Evolutionary conservation across 1,140 invertebrate species (phyloP).

Genomic region (Latrodectus geometricus): DNA sequence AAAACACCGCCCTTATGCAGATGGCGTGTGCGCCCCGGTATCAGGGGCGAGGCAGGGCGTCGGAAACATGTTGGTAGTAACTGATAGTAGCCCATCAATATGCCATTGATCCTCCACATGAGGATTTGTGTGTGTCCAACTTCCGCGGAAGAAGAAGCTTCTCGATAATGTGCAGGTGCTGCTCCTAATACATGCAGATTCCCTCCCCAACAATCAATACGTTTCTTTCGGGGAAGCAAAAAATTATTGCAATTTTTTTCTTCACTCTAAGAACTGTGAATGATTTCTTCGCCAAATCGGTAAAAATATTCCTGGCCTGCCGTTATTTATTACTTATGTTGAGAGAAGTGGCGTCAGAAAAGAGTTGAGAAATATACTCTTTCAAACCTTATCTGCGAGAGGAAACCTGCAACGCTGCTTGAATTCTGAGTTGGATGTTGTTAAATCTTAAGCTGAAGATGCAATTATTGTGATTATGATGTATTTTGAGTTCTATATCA

Average conservation of each 20-base stretch:
- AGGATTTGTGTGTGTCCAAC: constrained; percentile 52
- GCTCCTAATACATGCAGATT: constrained; percentile 24
- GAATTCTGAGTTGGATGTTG: no score
- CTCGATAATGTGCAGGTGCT: constrained; percentile 49
- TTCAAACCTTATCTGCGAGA: no score
- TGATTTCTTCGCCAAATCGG: constrained; percentile 7
- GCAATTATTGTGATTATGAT: no score
- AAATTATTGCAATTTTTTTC: background rate
- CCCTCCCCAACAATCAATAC: constrained; percentile 26
- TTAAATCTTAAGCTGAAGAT: no score
- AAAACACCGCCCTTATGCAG: constrained; percentile 33
- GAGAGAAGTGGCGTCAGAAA: no score
- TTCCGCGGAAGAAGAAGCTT: constrained; percentile 26
- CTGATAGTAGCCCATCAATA: constrained; percentile 61
- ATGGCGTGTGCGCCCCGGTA: constrained; percentile 27
- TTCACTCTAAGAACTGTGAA: constrained; percentile 10
- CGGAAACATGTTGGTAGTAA: constrained; percentile 42
- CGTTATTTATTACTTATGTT: background rate
- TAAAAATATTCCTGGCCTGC: background rate
- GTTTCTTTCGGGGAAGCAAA: constrained; percentile 2
- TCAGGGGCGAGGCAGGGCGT: constrained; percentile 23
- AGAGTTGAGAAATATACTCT: no score
- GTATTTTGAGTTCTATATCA: no score
- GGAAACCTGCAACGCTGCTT: no score
- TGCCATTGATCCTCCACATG: constrained; percentile 49